Evolutionary conservation across 2,113 vertebrate species (phyloP), one percentile per base, ranked within the genome.

Genomic region (Chaetops frenatus): DNA sequence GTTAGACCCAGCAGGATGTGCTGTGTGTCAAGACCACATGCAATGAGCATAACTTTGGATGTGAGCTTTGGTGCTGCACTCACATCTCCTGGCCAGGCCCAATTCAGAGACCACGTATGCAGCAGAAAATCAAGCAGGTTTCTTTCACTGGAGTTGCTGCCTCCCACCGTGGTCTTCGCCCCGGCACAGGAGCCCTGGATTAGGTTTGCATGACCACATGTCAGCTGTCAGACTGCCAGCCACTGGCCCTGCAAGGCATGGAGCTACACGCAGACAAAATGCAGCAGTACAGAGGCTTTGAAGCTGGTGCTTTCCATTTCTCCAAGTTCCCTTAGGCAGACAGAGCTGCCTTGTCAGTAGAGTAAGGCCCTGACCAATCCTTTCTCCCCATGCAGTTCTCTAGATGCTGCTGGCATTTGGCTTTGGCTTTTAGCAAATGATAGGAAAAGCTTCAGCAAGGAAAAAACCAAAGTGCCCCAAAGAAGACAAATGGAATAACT

Each of bases 61-160:
- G n/a, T n/a, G n/a, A n/a, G 62, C 57, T 25, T 35, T 19, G 27
- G 58, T 81, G 84, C 80, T 91, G 60, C 91, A 25, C 51, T 23
- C 44, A 5, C 0, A 15, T 23, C 27, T 86, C n/a, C 31, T 10
- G 36, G 47, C 18, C 51, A 67, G 56, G 36, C 58, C 15, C 1
- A 0, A 53, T 76, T 40, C 44, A 40, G 58, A 36, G 27, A 27
- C 23, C 42, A 25, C 0, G 0, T 15, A 28, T 0, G 0, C 61
- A 31, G 38, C 31, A 92, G 45, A 16, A 94, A 91, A 83, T 29
- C 31, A 42, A 69, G 28, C 28, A 64, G 21, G 24, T 35, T 71
- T 10, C 31, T 23, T 58, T 54, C 23, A 12, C 29, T 35, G 44
- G 33, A 45, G 4, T 29, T 74, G 38, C 60, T 86, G 56, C 11